phyloP scores from a whole-genome alignment of 2,888 invertebrate species.

The Cryptus armator region DNA sequence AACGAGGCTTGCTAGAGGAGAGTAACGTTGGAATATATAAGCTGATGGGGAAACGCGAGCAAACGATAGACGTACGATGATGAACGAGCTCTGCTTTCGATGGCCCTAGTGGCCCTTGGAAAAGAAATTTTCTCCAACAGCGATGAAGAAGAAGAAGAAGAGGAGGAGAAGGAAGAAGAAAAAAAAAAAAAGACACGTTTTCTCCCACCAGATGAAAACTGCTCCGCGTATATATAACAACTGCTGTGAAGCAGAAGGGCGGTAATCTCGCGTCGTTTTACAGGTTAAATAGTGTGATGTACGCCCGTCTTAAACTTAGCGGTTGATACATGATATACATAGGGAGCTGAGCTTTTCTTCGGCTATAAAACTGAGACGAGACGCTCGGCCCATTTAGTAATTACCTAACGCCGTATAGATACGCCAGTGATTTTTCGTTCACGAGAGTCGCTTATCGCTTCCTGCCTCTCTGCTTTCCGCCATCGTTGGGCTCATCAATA shows the following conservation, averaged over 20 bases:
- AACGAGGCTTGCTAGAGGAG: slow-evolving; percentile 59
- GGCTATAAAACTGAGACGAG: slow-evolving; percentile 58
- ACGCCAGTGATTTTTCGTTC: slow-evolving; percentile 66
- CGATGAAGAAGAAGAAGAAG: background rate
- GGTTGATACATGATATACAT: background rate
- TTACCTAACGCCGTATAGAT: slow-evolving; percentile 54
- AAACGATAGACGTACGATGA: slow-evolving; percentile 71
- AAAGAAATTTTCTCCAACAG: slow-evolving; percentile 38
- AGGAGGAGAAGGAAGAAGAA: slow-evolving; percentile 21
- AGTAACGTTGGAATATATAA: slow-evolving; percentile 54
- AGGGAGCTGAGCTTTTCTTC: slow-evolving; percentile 20
- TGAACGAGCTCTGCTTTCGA: slow-evolving; percentile 67
- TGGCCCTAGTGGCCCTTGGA: slow-evolving; percentile 34
- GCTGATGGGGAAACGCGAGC: slow-evolving; percentile 20
- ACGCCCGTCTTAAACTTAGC: background rate
- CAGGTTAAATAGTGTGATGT: too few relatives aligned
- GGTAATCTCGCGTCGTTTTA: too few relatives aligned
- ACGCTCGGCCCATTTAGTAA: slow-evolving; percentile 69
- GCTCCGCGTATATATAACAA: background rate
- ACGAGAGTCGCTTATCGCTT: slow-evolving; percentile 65
- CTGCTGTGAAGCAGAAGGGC: background rate
- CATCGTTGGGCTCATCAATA: slow-evolving; percentile 80
- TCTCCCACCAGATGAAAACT: slow-evolving; percentile 27
- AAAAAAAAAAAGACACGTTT: slow-evolving; percentile 4
- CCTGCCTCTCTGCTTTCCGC: slow-evolving; percentile 44